Evolutionary conservation across 2,113 vertebrate genomes (phyloP), one percentile per base, ranked within the genome.

Genomic region (Myxocyprinus asiaticus): DNA sequence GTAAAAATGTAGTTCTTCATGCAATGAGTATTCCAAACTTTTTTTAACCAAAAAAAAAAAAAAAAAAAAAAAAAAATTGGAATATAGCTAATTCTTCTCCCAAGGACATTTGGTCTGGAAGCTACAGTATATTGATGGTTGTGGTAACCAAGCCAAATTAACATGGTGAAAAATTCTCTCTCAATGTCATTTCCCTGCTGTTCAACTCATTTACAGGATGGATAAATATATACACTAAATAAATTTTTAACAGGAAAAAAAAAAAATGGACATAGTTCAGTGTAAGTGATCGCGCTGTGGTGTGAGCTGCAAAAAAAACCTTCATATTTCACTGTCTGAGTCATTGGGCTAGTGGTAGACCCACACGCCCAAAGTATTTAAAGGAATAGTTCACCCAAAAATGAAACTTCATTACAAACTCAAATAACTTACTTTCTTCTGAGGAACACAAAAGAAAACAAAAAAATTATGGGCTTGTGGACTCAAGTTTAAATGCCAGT

Each of bases 291-390:
- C 53, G 5, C 48, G 61, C 9, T 51, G 62, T 47, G 64, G 76
- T 15, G 56, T 33, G 22, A 33, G 51, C 55, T 42, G 47, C 14
- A 67, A 17, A 45, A 68, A 33, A n/a, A 45, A 9, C 45, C 15
- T 69, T 61, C 45, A 76, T 79, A 79, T 70, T 76, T 75, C 65
- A 79, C 47, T 11, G 12, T 10, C 12, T 79, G 56, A 68, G 11
- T 75, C 76, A 69, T 48, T 63, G 11, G 9, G 17, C 58, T 58
- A 47, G 43, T 3, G 50, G 53, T 14, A 43, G 58, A 17, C 6
- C 45, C 65, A 48, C 65, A 71, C 43, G 22, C 33, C 12, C 68
- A 8, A 58, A 11, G 56, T 43, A 67, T 55, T 33, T 33, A 1
- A 33, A 3, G 22, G 22, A 33, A 33, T 33, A 33, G 22, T 33